These are phyloP conservation scores for Patagioenas fasciata DNA, from an alignment of 2,113 vertebrate species.

Conservation along the genomic window DNA sequence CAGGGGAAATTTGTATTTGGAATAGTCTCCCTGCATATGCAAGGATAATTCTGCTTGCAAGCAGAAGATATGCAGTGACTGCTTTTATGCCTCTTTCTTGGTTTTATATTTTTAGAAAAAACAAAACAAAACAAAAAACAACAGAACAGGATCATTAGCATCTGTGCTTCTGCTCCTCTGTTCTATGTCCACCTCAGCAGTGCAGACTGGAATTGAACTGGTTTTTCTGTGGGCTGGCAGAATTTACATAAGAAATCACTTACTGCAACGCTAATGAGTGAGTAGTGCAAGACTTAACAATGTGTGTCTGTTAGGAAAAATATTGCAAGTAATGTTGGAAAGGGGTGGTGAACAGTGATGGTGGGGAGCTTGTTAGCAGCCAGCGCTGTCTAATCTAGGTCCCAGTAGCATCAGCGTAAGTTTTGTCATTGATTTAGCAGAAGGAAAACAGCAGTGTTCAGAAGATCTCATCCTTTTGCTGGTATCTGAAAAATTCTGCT, in stretches of 20 bases:
- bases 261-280: neutral
- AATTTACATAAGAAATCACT: conserved; percentile 24
- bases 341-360: neutral
- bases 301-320: neutral
- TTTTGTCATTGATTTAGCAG: neutral
- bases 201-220: conserved; percentile 34
- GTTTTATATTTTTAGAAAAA: neutral
- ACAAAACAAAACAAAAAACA: neutral
- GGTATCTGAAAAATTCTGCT: neutral
- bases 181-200: neutral
- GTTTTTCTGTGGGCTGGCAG: conserved; percentile 10
- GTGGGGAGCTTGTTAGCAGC: neutral
- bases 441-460: neutral
- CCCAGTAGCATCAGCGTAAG: neutral
- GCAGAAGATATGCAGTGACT: neutral
- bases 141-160: neutral
- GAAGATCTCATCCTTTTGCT: neutral
- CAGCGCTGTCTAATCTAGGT: neutral
- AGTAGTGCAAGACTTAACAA: neutral
- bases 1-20: neutral
- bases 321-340: neutral
- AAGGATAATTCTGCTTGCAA: neutral
- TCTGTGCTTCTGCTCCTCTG: neutral
- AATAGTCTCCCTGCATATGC: neutral
- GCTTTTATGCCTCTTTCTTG: neutral